A percentile compares a stretch with the other conserved stretches of the same genome.
Conservation (phyloP, 2,888 invertebrate species). For the Mylabris sibirica region DNA sequence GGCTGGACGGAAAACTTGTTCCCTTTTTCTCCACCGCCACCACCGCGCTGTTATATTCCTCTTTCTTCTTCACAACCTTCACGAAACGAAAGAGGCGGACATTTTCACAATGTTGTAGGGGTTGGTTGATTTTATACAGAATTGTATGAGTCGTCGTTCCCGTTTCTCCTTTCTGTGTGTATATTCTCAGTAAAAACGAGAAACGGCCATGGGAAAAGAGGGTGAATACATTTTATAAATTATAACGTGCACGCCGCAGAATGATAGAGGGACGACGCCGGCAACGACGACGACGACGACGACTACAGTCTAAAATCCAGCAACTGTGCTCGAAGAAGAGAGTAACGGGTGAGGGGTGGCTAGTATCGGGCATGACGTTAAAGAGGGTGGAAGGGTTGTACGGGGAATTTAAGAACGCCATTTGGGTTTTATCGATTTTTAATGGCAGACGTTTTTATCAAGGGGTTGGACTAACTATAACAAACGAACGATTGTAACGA, state of each 20-base stretch:
- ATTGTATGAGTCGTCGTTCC: slow-evolving; percentile 5
- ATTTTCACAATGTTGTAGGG: slow-evolving; percentile 43
- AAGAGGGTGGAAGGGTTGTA: slow-evolving; percentile 17
- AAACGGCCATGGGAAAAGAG: slow-evolving; percentile 49
- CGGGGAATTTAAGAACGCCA: slow-evolving; percentile 57
- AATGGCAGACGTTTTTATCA: slow-evolving; percentile 51
- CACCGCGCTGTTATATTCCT: neutral
- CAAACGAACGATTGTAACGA: neutral
- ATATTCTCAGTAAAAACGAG: slow-evolving; percentile 10
- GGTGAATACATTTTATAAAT: slow-evolving; percentile 59
- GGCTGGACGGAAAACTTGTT: slow-evolving; percentile 2
- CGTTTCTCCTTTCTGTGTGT: slow-evolving; percentile 3
- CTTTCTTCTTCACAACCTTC: neutral
- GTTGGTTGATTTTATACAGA: slow-evolving; percentile 13
- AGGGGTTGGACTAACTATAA: slow-evolving; percentile 12
- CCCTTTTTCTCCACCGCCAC: neutral
- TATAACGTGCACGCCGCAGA: slow-evolving; percentile 49
- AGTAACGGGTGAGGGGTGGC: slow-evolving; percentile 14
- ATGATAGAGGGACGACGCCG: neutral
- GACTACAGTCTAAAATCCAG: neutral
- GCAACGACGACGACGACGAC: neutral
- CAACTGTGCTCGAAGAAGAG: slow-evolving; percentile 8
- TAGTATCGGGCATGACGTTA: slow-evolving; percentile 4
- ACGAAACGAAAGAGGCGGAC: slow-evolving; percentile 47
- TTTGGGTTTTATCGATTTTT: slow-evolving; percentile 60